Percentiles rank a stretch among this genome's conserved stretches.
These are phyloP conservation scores for Caenorhabditis wallacei DNA, from an alignment of 2,888 invertebrate species.

Conservation along the genomic window DNA sequence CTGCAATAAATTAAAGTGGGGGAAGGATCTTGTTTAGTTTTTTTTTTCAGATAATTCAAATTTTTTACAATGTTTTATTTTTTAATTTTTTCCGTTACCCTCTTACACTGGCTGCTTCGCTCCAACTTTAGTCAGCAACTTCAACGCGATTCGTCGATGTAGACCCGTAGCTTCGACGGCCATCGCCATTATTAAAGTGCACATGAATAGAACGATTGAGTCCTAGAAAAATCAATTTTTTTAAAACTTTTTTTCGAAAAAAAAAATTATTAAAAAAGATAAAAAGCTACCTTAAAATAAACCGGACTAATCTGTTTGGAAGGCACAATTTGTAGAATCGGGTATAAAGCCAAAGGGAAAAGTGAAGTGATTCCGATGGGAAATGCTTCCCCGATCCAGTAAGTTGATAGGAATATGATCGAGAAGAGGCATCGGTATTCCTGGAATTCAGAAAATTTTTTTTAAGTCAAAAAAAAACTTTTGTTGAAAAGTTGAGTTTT, in stretches of 20 bases:
- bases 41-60: background rate
- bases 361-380: conserved; percentile 75
- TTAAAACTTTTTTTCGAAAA: background rate
- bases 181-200: conserved; percentile 72
- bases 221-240: conserved; percentile 58
- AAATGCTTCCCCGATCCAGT: conserved; percentile 72
- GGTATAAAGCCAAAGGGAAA: conserved; percentile 74
- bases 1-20: conserved; percentile 50
- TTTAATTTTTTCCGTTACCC: too few species aligned
- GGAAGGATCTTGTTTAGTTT: background rate
- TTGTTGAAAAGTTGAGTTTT: background rate
- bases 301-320: conserved; percentile 66
- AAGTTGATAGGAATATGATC: conserved; percentile 68
- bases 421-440: conserved; percentile 70
- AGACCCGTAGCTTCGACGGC: conserved; percentile 70
- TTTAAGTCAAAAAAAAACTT: background rate
- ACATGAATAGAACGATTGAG: conserved; percentile 67
- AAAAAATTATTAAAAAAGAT: background rate
- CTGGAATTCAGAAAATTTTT: conserved; percentile 65
- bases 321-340: conserved; percentile 69
- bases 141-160: conserved; percentile 71
- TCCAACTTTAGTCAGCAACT: conserved; percentile 68
- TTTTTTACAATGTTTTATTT: background rate
- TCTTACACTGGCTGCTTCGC: conserved; percentile 60
- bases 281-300: conserved; percentile 68